Base-by-base conservation (phyloP, 2,888 invertebrate species). In the Spilarctia lutea region DNA sequence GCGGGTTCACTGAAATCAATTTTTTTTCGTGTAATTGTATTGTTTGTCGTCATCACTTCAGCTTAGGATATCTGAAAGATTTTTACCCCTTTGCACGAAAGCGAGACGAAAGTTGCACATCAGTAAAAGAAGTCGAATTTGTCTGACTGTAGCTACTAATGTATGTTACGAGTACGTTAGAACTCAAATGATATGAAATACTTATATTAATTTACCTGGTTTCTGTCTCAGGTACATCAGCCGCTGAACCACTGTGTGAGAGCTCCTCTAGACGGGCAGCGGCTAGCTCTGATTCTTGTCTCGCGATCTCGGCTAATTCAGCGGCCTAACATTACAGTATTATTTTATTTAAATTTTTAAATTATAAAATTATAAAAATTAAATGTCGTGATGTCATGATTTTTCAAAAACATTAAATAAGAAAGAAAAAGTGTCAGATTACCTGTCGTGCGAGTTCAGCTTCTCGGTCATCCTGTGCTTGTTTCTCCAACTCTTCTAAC, bases 401-500 rank as follows among this genome's bases (percentile, higher is more conserved):
- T 68, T 16, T 24, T 24, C 8, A 16, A 39, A 11, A 7, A 39
- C 2, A 3, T 30, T n/a, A 20, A 56, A 24, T 24, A 56, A 30
- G n/a, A n/a, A 33, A 27, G 30, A 1, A 1, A 42, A 42, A 42
- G 42, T 42, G 18, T 13, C 13, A n/a, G 7, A 24, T 30, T 82
- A 96, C 96, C 93, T 97, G 97, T 86, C 97, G 94, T 71, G 97
- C 97, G 81, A 97, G 95, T 87, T 97, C 97, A 13, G 94, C 96
- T 92, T 97, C 97, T 39, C 96, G 96, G 85, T 97, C 97, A 86
- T 97, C 97, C 86, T 96, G 96, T 1, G 97, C 97, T 85, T 97
- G 96, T 83, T 95, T 96, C 74, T 97, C 97, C 65, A 97, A 91
- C 87, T 97, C 97, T 84, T 96, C 97, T 79, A 97, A 91, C 79